Evolutionary conservation across 2,797 vertebrate genomes (phyloP).

Genomic region (Sorex maritimensis): DNA sequence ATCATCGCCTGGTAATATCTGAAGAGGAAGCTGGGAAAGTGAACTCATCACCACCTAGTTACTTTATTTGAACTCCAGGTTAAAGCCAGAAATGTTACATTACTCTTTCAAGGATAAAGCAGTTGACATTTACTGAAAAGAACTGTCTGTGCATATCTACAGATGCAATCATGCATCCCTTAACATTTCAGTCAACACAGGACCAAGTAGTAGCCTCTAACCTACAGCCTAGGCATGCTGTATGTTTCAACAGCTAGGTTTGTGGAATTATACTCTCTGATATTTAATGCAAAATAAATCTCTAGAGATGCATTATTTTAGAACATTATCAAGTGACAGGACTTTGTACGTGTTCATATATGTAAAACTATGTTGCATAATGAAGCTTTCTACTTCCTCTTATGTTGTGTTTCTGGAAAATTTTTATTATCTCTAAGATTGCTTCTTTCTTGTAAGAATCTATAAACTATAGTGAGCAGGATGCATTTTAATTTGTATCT

Average conservation of each 20-base stretch:
- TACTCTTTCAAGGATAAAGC: conserved; percentile 31
- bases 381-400: neutral
- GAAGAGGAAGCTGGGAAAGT: neutral
- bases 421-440: conserved; percentile 11
- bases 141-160: accelerated
- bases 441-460: neutral
- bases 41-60: neutral
- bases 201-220: neutral
- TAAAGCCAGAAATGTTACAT: neutral
- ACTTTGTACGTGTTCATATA: neutral
- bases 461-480: neutral
- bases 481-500: conserved; percentile 5
- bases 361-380: neutral
- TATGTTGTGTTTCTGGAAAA: neutral
- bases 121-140: conserved; percentile 41
- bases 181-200: neutral
- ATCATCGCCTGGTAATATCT: neutral
- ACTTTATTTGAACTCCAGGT: neutral
- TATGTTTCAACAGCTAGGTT: neutral
- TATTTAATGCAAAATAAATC: no score
- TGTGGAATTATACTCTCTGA: neutral
- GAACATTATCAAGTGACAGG: neutral
- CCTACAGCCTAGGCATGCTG: neutral
- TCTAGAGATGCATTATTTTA: neutral
- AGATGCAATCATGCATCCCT: neutral